These are phyloP conservation scores for Drusus annulatus DNA, from an alignment of 1,140 invertebrate genomes.

Conservation along the genomic window DNA sequence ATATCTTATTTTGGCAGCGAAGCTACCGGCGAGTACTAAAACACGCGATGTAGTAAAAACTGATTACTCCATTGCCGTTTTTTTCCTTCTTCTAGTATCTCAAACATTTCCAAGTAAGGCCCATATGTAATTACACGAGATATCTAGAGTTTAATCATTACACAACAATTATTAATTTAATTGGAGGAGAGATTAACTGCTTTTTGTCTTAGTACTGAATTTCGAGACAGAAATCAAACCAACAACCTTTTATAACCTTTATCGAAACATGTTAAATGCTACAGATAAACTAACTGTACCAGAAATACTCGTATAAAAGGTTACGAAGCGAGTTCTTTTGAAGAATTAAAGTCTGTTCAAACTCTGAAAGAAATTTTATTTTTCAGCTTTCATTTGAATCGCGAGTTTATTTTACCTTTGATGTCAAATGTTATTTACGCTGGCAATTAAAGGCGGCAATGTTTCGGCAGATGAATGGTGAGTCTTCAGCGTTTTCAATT, in stretches of 20 bases:
- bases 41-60: too few relatives aligned
- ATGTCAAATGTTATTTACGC: constrained; percentile 2
- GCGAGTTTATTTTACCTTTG: constrained; percentile 3
- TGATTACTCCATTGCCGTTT: too few relatives aligned
- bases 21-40: too few relatives aligned
- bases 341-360: constrained; percentile 13
- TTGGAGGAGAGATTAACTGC: too few relatives aligned
- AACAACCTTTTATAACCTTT: neutral
- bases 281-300: neutral
- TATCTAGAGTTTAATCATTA: too few relatives aligned
- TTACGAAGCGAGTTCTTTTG: neutral
- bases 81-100: too few relatives aligned
- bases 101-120: too few relatives aligned
- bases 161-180: too few relatives aligned
- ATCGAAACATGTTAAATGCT: constrained; percentile 2
- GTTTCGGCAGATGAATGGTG: neutral
- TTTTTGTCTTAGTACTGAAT: too few relatives aligned
- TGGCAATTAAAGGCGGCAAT: constrained; percentile 2
- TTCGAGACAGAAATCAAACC: too few relatives aligned
- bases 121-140: too few relatives aligned
- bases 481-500: neutral
- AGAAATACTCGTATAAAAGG: neutral
- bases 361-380: neutral
- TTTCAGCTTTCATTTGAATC: neutral
- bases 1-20: too few relatives aligned